Conservation (phyloP, 2,797 vertebrate genomes). For the Champsocephalus esox region DNA sequence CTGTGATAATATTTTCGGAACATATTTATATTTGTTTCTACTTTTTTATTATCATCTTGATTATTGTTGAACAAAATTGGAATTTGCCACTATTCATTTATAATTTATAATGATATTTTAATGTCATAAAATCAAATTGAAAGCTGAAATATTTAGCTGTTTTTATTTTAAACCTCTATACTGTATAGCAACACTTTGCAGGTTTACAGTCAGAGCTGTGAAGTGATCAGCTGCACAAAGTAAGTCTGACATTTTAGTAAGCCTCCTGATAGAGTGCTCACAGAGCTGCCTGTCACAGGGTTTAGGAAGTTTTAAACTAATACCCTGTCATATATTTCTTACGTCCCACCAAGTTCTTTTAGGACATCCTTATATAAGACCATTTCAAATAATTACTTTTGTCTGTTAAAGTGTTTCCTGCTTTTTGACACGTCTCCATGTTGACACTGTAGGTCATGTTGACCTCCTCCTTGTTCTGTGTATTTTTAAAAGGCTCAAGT, state of each 20-base stretch:
- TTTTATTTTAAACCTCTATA: conserved; percentile 15
- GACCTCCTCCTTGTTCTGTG: conserved; percentile 20
- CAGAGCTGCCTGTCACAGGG: conserved; percentile 67
- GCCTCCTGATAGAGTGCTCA: conserved; percentile 64
- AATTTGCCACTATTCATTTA: neutral
- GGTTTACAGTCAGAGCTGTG: conserved; percentile 56
- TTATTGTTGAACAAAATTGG: neutral
- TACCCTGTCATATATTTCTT: conserved; percentile 71
- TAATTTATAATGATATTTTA: neutral
- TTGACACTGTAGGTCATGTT: conserved; percentile 21
- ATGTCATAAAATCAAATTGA: neutral
- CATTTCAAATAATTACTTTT: conserved; percentile 22
- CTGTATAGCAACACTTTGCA: conserved; percentile 31
- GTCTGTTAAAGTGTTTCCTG: conserved; percentile 25
- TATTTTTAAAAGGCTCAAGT: conserved; percentile 1
- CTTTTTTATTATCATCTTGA: neutral
- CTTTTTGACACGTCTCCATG: conserved; percentile 3
- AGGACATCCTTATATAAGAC: conserved; percentile 58
- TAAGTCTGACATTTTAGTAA: conserved; percentile 76
- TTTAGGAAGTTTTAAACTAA: conserved; percentile 79
- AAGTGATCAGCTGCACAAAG: conserved; percentile 66
- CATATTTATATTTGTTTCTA: conserved; percentile 6
- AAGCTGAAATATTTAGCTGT: no score
- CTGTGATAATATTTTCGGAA: conserved; percentile 40
- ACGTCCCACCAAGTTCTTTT: conserved; percentile 38